Percentiles rank a stretch among this genome's conserved stretches.
Conservation (phyloP, 2,888 invertebrate species). For the Siphonodentalium dalli region DNA sequence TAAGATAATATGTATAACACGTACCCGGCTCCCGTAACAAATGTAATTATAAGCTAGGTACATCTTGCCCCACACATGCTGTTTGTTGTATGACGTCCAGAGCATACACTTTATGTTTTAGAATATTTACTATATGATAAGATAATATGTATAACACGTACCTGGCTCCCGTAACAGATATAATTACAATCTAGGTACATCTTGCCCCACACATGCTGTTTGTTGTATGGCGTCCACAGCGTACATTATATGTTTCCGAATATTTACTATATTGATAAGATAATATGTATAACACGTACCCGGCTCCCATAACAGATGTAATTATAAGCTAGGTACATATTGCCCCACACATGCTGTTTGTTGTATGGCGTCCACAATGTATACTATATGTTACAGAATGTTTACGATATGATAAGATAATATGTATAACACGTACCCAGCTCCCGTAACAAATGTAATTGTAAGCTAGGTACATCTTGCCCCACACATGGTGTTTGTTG, state of each 20-base stretch:
- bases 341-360: slow-evolving; percentile 86
- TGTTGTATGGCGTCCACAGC: slow-evolving; percentile 94
- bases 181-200: slow-evolving; percentile 93
- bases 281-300: no score
- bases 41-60: slow-evolving; percentile 93
- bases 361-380: slow-evolving; percentile 95
- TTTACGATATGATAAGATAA: background rate
- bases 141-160: no score
- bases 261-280: background rate
- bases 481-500: slow-evolving; percentile 87
- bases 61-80: slow-evolving; percentile 84
- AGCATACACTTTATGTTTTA: slow-evolving; percentile 84
- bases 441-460: slow-evolving; percentile 97
- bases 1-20: no score
- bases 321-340: slow-evolving; percentile 89
- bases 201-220: slow-evolving; percentile 84
- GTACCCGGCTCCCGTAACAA: slow-evolving; percentile 94
- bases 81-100: slow-evolving; percentile 95
- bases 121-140: no score
- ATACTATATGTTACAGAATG: slow-evolving; percentile 76
- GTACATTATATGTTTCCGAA: slow-evolving; percentile 89
- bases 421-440: no score
- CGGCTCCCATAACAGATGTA: slow-evolving; percentile 96
- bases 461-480: slow-evolving; percentile 88
- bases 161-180: slow-evolving; percentile 94